Base-by-base conservation (phyloP, 2,888 invertebrate species). In the Pyrochroa serraticornis region DNA sequence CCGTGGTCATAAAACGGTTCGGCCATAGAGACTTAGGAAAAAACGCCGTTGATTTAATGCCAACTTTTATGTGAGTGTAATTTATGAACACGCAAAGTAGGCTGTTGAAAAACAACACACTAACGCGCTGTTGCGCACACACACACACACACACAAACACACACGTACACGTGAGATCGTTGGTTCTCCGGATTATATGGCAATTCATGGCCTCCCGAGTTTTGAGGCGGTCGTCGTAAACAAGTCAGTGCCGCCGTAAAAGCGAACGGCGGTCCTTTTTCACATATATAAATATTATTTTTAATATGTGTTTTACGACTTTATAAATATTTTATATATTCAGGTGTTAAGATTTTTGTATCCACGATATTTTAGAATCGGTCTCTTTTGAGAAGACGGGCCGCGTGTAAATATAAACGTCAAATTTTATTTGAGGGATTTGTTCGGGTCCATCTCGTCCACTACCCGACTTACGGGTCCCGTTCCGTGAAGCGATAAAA, bases 231-330 rank as follows among this genome's bases (percentile, higher is more conserved):
- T 68, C 71, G 69, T 73, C 76, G 72, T 79, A 79, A 79, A 79
- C 77, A 76, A 78, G 76, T 79, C 79, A 77, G 62, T 71, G 68
- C 66, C 66, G 75, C 76, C 70, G 76, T 79, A 77, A 79, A 79
- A 77, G 66, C 72, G 70, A 68, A 70, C 70, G 71, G 75, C 75
- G 77, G 76, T 74, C 67, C 75, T 75, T 78, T 78, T 78, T 75
- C 75, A 76, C 75, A 76, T 76, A 77, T 78, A 79, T 79, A 79
- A 79, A 79, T 79, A 79, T 79, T 79, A 79, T 79, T 79, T 79
- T 79, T 79, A 79, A 79, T 79, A 78, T 77, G 75, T 74, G 71
- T 78, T 79, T 79, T 79, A 79, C 78, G 79, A 73, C 77, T 77
- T 78, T 78, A 79, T 79, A 79, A 78, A 79, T 79, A 78, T 79